A percentile compares a stretch with the other conserved stretches of the same genome.
phyloP scores from a whole-genome alignment of 2,888 invertebrate genomes.

The Cryptosula pallasiana region DNA sequence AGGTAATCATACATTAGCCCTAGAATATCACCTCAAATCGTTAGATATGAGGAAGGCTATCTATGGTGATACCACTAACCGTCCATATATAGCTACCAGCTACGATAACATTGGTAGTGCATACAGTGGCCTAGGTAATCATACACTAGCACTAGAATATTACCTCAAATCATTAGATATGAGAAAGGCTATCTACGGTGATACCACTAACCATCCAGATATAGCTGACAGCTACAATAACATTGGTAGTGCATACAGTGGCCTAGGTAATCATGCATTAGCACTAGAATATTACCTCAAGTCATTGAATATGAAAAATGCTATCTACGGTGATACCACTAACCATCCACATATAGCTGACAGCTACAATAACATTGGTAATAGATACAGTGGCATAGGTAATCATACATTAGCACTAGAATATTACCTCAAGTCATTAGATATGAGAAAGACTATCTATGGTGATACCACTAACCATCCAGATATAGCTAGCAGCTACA shows the following conservation, averaged over 20 bases:
- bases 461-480: neutral
- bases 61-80: neutral
- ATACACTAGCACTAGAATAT: neutral
- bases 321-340: neutral
- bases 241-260: neutral
- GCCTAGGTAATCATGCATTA: neutral
- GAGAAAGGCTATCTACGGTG: neutral
- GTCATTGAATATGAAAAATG: neutral
- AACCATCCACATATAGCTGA: neutral
- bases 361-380: slow-evolving; percentile 13
- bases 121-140: neutral
- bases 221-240: slow-evolving; percentile 5
- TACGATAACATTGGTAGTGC: neutral
- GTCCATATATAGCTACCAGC: neutral
- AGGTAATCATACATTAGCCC: neutral
- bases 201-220: neutral
- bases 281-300: neutral
- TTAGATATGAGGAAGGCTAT: neutral
- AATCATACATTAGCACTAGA: neutral
- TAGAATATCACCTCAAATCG: neutral
- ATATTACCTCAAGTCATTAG: neutral
- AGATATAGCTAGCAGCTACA: slow-evolving; percentile 3
- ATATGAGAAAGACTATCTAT: neutral
- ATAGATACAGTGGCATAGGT: neutral
- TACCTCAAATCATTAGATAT: neutral